Conservation (phyloP, 2,888 invertebrate genomes). For the Ophion ellenae region DNA sequence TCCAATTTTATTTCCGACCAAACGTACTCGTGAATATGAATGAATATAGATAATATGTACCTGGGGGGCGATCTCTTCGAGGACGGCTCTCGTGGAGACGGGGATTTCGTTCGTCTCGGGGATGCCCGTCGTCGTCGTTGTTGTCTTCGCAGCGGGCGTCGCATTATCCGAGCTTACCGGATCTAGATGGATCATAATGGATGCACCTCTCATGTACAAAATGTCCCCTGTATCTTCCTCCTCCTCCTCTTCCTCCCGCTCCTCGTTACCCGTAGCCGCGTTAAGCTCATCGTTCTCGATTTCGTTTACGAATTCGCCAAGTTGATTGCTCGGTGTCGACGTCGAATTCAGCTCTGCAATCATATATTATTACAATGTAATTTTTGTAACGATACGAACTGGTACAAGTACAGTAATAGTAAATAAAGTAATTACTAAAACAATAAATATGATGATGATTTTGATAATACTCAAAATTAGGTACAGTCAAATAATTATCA, state of each 20-base stretch:
- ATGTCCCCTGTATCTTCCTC: slow-evolving; percentile 83
- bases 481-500: too few species aligned
- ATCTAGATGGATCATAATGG: slow-evolving; percentile 81
- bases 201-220: slow-evolving; percentile 82
- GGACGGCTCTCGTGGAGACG: slow-evolving; percentile 37
- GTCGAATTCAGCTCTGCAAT: slow-evolving; percentile 91
- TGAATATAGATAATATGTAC: slow-evolving; percentile 2
- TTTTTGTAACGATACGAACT: neutral
- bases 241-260: neutral
- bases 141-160: slow-evolving; percentile 63
- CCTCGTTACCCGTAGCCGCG: slow-evolving; percentile 75
- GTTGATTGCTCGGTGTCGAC: slow-evolving; percentile 85
- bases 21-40: too few species aligned
- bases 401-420: neutral
- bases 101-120: slow-evolving; percentile 73
- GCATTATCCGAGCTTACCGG: slow-evolving; percentile 70
- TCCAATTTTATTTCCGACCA: too few species aligned
- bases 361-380: neutral
- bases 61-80: slow-evolving; percentile 38
- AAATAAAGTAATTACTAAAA: too few species aligned
- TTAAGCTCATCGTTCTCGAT: slow-evolving; percentile 88
- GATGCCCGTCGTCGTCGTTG: slow-evolving; percentile 56
- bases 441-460: too few species aligned
- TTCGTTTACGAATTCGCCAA: slow-evolving; percentile 81
- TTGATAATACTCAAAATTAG: too few species aligned